Conservation (phyloP, 2,888 invertebrate genomes). For the Ormyrus pomaceus region DNA sequence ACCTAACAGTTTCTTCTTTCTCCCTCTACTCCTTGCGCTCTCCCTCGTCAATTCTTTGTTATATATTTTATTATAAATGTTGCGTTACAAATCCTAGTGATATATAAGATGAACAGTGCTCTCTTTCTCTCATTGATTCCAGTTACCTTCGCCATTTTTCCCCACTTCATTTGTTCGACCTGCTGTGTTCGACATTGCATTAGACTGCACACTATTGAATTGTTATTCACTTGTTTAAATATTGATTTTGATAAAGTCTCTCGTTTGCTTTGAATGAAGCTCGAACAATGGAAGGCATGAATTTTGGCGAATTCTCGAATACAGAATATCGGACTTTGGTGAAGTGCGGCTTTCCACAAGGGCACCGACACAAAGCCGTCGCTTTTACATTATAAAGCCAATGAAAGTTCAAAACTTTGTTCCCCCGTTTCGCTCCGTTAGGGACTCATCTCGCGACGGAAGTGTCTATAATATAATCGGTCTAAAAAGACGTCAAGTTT, state of each 20-base stretch:
- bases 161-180: background rate
- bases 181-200: background rate
- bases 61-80: background rate
- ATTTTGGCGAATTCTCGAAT: slow-evolving; percentile 36
- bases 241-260: background rate
- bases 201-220: background rate
- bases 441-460: slow-evolving; percentile 22
- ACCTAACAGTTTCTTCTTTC: background rate
- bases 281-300: slow-evolving; percentile 18
- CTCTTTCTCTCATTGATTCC: slow-evolving; percentile 46
- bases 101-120: slow-evolving; percentile 46
- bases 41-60: background rate
- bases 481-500: slow-evolving; percentile 26
- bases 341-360: slow-evolving; percentile 38
- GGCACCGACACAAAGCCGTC: slow-evolving; percentile 30
- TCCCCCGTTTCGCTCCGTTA: slow-evolving; percentile 32
- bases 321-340: slow-evolving; percentile 59
- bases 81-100: slow-evolving; percentile 31
- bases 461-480: slow-evolving; percentile 6
- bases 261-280: background rate
- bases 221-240: slow-evolving; percentile 1
- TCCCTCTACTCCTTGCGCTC: background rate
- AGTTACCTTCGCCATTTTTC: slow-evolving; percentile 16
- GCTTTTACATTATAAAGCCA: background rate
- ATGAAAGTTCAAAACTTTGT: slow-evolving; percentile 36